Conservation (phyloP, 2,797 vertebrate species). For the Nasua narica region DNA sequence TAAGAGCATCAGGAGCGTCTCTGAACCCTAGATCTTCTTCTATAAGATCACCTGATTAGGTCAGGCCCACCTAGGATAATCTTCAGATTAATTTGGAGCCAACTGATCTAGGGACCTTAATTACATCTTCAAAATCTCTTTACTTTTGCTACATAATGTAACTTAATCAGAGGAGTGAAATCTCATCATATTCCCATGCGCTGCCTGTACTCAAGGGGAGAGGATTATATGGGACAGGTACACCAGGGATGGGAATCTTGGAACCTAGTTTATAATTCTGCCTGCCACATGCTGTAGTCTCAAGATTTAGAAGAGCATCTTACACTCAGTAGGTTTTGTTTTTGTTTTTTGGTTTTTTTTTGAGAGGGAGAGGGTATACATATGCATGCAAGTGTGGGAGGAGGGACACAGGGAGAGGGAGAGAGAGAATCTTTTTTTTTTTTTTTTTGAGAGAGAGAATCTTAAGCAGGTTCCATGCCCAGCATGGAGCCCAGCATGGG, state of each 20-base stretch:
- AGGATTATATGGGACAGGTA: not conserved
- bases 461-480: not conserved
- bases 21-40: not conserved
- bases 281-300: not conserved
- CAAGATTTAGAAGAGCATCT: not conserved
- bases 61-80: not conserved
- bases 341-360: not conserved
- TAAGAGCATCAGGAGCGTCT: not conserved
- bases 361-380: not conserved
- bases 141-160: not conserved
- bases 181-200: not conserved
- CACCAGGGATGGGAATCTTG: not conserved
- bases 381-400: not conserved
- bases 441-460: not conserved
- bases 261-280: not conserved
- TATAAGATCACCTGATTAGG: not conserved
- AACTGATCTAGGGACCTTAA: not conserved
- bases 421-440: not conserved
- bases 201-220: not conserved
- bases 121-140: not conserved
- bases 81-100: not conserved
- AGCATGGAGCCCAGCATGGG: not conserved
- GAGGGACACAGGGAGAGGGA: not conserved
- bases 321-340: not conserved
- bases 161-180: not conserved